Evolutionary conservation across 2,888 invertebrate species (phyloP), one percentile per base, ranked within the genome.

Genomic region (Pilophorus perplexus): DNA sequence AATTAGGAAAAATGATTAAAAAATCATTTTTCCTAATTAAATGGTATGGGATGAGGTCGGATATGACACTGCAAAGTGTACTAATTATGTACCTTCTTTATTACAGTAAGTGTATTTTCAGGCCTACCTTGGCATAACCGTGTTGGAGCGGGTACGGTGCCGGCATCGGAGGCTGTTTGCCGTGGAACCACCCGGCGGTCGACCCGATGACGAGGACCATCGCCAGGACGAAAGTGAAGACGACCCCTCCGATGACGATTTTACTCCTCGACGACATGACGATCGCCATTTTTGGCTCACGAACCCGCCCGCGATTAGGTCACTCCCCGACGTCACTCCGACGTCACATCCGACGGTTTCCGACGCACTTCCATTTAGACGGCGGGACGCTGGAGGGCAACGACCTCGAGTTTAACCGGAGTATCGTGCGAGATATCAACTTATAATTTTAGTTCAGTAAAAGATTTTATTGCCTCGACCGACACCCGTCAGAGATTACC

Each of bases 161-260:
- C 8, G 67, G 68, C 52, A 67, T 66, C 14, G 60, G 62, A 28
- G 28, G 54, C 62, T 46, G 33, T 18, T 66, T 64, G 14, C 67
- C 55, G 59, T 81, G 80, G 74, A 85, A 85, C 84, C 84, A 84
- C 71, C 85, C 85, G 71, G 83, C 80, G 40, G 84, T 68, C 18
- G 70, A 68, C 2, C 69, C 72, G 42, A 76, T 72, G 68, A 75
- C 73, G 8, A 76, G 72, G 40, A 74, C 67, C 20, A 75, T 72
- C 3, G 73, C 73, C 59, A 75, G 69, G 5, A 73, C 73, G 66
- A 75, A 74, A 10, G 72, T 72, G 37, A 73, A 66, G 64, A 75
- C 72, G 64, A 74, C 72, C 23, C 73, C 68, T 22, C 72, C 72
- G 50, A 75, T 73, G 72, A 75, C 74, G 71, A 74, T 71, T 67